phyloP scores from a whole-genome alignment of 2,888 invertebrate genomes.

The Abrostola triplasia region DNA sequence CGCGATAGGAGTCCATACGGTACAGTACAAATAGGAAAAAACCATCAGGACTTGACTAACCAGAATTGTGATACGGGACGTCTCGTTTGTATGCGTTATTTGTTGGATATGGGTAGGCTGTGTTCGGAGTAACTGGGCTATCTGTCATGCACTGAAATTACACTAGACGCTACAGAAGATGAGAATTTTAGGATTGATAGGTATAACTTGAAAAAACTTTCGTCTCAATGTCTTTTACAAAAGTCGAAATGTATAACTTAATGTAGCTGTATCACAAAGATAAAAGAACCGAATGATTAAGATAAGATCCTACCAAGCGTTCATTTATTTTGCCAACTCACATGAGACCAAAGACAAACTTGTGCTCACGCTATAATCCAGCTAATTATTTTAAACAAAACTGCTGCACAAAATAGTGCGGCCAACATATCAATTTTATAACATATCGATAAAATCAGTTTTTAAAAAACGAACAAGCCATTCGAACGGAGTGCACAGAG shows the following conservation, averaged over 20 bases:
- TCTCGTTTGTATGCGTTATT: slow-evolving; percentile 28
- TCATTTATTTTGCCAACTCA: neutral
- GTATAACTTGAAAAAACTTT: neutral
- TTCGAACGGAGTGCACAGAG: slow-evolving; percentile 47
- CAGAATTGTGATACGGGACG: slow-evolving; percentile 33
- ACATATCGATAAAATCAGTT: slow-evolving; percentile 56
- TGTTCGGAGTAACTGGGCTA: neutral
- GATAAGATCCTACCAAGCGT: neutral
- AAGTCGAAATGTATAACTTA: no score
- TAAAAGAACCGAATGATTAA: neutral
- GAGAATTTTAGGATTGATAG: neutral
- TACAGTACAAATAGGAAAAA: slow-evolving; percentile 33
- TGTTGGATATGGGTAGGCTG: slow-evolving; percentile 1
- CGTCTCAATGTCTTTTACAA: no score
- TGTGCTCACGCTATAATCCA: slow-evolving; percentile 3
- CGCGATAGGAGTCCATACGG: slow-evolving; percentile 44
- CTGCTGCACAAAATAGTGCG: slow-evolving; percentile 26
- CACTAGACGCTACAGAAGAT: neutral
- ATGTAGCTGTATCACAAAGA: neutral
- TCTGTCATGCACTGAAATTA: neutral
- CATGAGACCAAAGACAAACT: slow-evolving; percentile 1
- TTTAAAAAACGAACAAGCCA: slow-evolving; percentile 49
- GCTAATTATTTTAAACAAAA: slow-evolving; percentile 3
- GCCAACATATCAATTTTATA: slow-evolving; percentile 36
- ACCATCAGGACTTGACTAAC: slow-evolving; percentile 50